These are phyloP conservation scores for Microcebus jonahi DNA, from an alignment of 2,113 vertebrate species.

Conservation along the genomic window DNA sequence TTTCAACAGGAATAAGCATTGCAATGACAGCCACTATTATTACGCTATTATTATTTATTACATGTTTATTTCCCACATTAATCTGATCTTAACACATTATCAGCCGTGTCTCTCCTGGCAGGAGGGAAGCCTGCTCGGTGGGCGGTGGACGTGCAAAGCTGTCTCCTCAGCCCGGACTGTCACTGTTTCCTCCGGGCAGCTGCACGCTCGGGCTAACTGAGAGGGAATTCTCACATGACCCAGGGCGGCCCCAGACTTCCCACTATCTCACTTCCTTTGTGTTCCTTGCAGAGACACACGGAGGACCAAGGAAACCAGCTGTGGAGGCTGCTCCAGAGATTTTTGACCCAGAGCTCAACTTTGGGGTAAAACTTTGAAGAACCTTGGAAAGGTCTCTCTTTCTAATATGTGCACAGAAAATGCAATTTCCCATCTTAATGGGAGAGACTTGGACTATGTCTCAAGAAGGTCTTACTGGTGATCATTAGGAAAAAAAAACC, in stretches of 20 bases:
- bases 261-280: not conserved
- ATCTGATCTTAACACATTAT: not conserved
- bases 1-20: not conserved
- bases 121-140: not conserved
- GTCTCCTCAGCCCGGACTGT: not conserved
- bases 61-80: constrained; percentile 14
- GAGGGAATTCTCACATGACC: not conserved
- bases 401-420: not conserved
- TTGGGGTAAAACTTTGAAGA: not conserved
- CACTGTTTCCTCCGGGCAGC: too few relatives aligned
- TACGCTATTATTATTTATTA: not conserved
- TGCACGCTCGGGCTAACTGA: not conserved
- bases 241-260: not conserved
- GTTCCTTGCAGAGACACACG: not conserved
- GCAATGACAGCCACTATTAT: not conserved
- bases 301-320: not conserved
- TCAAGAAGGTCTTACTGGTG: not conserved
- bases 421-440: too few relatives aligned
- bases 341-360: not conserved
- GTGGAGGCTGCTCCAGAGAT: not conserved
- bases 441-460: not conserved
- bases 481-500: not conserved
- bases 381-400: not conserved
- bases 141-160: not conserved
- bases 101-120: not conserved